Base-by-base conservation (phyloP, 2,113 vertebrate genomes). In the Pelecanoides urinatrix region DNA sequence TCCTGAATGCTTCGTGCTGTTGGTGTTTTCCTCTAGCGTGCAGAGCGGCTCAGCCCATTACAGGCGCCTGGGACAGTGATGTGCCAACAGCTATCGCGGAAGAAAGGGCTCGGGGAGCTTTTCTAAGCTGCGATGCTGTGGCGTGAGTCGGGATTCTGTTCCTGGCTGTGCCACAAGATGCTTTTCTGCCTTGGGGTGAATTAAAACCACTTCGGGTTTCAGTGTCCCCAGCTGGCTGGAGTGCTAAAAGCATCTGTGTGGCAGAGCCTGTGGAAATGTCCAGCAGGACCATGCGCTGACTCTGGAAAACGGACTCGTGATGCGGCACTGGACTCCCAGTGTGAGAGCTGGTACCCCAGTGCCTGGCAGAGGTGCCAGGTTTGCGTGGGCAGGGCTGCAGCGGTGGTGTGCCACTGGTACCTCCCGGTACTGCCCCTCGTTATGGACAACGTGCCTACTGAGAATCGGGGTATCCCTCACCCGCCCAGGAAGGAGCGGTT, bases 401-500 rank as follows among this genome's bases (percentile, higher is more conserved):
- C 45, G 7, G 30, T 9, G n/a, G 2, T 5, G 5, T 26, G 3
- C 66, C 52, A 13, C 29, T 11, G n/a, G 5, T 12, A 1, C 3
- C 15, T 34, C 62, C 76, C 19, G 5, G 5, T 56, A 16, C 47
- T 42, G 29, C 30, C 21, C 40, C 15, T 70, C 0, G 0, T 34
- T 56, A 11, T 2, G 32, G 62, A 13, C 30, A 11, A 11, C 1
- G 20, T 14, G 27, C 1, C 0, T 30, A 7, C 50, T 78, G 6
- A 9, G 22, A 38, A 12, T 2, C 32, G 34, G 13, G 59, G 32
- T 27, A 2, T 44, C 20, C 45, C 15, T 42, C 11, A 8, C 14
- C n/a, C 42, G 25, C 76, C 27, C 44, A 40, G 36, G 55, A 32
- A 10, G 47, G 26, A 55, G 40, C n/a, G 10, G n/a, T 10, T 63